These are phyloP conservation scores for Quadroppia sp. DNA, from an alignment of 2,888 invertebrate species.

Conservation along the genomic window DNA sequence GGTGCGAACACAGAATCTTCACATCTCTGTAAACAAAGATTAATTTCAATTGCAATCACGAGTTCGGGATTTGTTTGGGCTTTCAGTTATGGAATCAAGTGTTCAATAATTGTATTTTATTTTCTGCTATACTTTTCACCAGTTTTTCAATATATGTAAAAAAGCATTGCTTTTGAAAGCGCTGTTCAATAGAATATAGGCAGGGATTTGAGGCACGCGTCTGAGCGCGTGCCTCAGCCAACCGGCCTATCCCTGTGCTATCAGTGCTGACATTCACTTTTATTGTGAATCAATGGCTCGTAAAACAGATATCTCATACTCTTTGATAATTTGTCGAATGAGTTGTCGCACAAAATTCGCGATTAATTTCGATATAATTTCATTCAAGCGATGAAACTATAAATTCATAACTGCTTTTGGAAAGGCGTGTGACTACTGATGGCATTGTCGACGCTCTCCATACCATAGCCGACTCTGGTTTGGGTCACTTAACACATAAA, in stretches of 20 bases:
- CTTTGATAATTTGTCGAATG: constrained; percentile 20
- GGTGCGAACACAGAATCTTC: background rate
- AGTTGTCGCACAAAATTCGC: constrained; percentile 25
- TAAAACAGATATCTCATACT: background rate
- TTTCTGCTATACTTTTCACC: background rate
- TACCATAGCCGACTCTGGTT: background rate
- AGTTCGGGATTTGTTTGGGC: background rate
- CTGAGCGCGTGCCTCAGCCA: background rate
- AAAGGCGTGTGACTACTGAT: constrained; percentile 29
- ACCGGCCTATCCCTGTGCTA: background rate
- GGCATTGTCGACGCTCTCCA: background rate
- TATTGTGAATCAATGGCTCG: constrained; percentile 1
- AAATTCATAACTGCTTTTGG: background rate
- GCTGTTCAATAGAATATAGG: background rate
- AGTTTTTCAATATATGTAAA: background rate
- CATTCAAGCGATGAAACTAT: constrained; percentile 5
- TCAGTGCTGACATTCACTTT: background rate
- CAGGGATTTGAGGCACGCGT: background rate
- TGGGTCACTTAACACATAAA: constrained; percentile 30
- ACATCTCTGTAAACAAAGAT: constrained; percentile 35
- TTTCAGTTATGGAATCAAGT: background rate
- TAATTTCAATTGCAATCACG: constrained; percentile 32
- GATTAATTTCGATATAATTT: constrained; percentile 30
- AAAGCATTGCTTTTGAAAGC: background rate
- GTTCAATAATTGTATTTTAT: constrained; percentile 28